Evolutionary conservation across 2,113 vertebrate genomes (phyloP).

Genomic region (Sakesphorus luctuosus): DNA sequence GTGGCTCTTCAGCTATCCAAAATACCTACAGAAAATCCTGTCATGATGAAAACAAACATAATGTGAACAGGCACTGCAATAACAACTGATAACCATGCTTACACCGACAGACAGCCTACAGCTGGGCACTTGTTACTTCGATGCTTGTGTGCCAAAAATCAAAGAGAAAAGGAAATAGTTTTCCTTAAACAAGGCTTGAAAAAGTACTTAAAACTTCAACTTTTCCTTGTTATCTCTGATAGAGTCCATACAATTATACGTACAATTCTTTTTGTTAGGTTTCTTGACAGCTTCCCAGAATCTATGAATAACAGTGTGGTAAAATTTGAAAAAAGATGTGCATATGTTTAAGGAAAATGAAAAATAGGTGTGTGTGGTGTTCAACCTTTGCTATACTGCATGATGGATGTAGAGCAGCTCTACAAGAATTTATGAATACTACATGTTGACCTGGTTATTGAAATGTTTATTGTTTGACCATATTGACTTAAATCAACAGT

Average conservation of each 20-base stretch:
- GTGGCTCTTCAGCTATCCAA: neutral
- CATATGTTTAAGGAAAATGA: constrained; percentile 43
- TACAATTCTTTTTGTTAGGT: neutral
- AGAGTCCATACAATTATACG: neutral
- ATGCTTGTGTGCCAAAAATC: neutral
- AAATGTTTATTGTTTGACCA: constrained; percentile 39
- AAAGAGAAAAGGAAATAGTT: neutral
- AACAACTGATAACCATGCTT: neutral
- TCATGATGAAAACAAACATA: neutral
- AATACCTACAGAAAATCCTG: neutral
- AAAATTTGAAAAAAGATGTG: constrained; percentile 1
- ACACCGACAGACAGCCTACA: neutral
- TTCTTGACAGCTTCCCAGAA: constrained; percentile 22
- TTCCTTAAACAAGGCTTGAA: neutral
- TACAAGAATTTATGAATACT: constrained; percentile 54
- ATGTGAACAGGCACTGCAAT: neutral
- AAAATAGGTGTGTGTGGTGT: neutral
- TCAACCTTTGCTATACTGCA: constrained; percentile 9
- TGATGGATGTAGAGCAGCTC: constrained; percentile 49
- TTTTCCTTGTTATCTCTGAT: neutral
- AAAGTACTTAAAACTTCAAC: neutral
- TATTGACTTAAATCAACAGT: constrained; percentile 24
- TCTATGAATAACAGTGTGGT: neutral
- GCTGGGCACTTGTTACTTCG: neutral
- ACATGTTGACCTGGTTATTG: constrained; percentile 46